phyloP scores from a whole-genome alignment of 2,888 invertebrate genomes.

The Drosophila affinis region DNA sequence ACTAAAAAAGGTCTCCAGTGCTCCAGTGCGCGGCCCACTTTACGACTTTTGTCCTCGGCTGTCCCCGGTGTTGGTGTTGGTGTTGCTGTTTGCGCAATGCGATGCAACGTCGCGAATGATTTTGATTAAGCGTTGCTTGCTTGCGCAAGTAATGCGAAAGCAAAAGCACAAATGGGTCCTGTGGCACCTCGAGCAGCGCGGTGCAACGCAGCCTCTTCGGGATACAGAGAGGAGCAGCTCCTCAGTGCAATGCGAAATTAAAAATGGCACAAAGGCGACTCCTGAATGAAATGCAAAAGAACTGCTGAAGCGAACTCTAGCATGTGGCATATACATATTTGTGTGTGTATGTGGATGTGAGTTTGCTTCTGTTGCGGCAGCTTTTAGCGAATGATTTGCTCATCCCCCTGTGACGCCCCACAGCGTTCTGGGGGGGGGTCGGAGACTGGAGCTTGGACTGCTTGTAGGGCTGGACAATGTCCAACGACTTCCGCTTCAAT shows the following conservation, averaged over 20 bases:
- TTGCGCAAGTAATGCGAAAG: constrained; percentile 40
- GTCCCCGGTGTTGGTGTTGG: constrained; percentile 4
- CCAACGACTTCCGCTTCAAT: constrained; percentile 32
- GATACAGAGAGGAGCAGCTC: neutral
- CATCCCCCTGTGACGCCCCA: neutral
- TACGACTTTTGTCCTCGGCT: constrained; percentile 33
- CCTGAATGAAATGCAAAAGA: constrained; percentile 16
- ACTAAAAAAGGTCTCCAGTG: constrained; percentile 23
- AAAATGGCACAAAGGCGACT: constrained; percentile 40
- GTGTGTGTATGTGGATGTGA: neutral
- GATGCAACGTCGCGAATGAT: constrained; percentile 73
- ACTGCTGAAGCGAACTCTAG: constrained; percentile 16
- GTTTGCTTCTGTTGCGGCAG: neutral
- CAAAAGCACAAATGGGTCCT: constrained; percentile 1
- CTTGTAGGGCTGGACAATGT: constrained; percentile 1
- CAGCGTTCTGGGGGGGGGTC: neutral
- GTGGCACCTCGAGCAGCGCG: constrained; percentile 1
- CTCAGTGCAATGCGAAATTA: constrained; percentile 43
- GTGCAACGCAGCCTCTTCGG: neutral
- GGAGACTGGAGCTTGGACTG: neutral
- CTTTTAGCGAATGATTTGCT: constrained; percentile 1
- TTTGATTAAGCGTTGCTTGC: constrained; percentile 71
- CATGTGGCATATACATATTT: neutral
- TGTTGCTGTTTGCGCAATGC: constrained; percentile 64
- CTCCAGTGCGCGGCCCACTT: constrained; percentile 22